These are phyloP conservation scores for Streblospio benedicti DNA, from an alignment of 1,140 invertebrate species.

Conservation along the genomic window DNA sequence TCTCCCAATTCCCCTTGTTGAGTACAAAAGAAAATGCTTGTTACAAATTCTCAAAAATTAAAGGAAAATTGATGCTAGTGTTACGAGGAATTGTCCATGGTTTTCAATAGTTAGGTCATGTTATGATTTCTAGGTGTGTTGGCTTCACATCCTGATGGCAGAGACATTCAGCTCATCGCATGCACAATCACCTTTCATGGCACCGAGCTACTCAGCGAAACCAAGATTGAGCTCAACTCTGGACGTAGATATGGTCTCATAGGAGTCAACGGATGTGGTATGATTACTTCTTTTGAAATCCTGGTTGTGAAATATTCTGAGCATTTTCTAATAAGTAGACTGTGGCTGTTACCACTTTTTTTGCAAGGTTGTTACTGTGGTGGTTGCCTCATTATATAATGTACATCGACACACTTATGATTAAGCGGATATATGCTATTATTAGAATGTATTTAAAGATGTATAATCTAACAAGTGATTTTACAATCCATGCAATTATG, in stretches of 20 bases:
- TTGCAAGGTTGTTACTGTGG: no score
- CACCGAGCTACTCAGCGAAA: slow-evolving; percentile 87
- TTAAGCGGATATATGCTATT: no score
- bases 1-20: neutral
- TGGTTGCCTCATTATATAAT: no score
- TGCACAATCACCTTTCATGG: slow-evolving; percentile 98
- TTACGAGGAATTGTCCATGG: slow-evolving; percentile 52
- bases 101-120: slow-evolving; percentile 67
- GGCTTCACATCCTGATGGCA: slow-evolving; percentile 84
- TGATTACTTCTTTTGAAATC: slow-evolving; percentile 34
- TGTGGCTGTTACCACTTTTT: neutral
- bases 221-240: slow-evolving; percentile 91
- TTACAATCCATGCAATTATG: no score
- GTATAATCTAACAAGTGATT: no score
- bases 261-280: slow-evolving; percentile 91
- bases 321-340: neutral
- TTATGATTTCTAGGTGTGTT: slow-evolving; percentile 78
- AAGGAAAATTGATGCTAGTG: neutral
- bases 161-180: slow-evolving; percentile 94
- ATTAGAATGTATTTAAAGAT: no score
- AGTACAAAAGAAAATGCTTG: neutral
- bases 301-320: neutral
- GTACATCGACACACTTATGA: no score
- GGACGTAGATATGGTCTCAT: slow-evolving; percentile 92
- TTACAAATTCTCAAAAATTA: neutral